Evolutionary conservation across 2,797 vertebrate species (phyloP), one percentile per base, ranked within the genome.

Genomic region (Nyctibius grandis): DNA sequence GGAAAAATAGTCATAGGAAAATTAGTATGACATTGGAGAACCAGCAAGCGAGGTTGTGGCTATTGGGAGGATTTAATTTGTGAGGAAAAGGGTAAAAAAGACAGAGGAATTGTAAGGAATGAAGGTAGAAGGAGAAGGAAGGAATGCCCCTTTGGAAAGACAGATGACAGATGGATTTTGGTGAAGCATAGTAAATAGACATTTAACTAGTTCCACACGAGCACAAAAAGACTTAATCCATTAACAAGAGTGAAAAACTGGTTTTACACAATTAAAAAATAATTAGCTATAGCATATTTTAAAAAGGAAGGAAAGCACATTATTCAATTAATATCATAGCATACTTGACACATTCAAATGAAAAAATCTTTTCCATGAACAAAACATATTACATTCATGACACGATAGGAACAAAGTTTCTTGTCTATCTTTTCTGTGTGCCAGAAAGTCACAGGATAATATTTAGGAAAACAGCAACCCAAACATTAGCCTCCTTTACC

Each of bases 71-170:
- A 97, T 98, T 97, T 98, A 95, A 92, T 88, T 97, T 86, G 73
- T 97, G 96, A 97, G 95, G 94, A 97, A 98, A 97, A 97, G 93
- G 96, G 85, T 96, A 98, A 96, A 97, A 98, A 97, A 96, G 97
- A 97, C 97, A 97, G 97, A 95, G 97, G 98, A 97, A 96, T 98
- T 97, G 82, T 79, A 97, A 98, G 98, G 98, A 98, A 98, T 98
- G 97, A 96, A 98, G 98, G 98, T 98, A 96, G 96, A 98, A 99
- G 98, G 99, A 99, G 98, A 97, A 98, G 98, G 98, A 98, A 98
- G 98, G 98, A 97, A 97, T 98, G 98, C 97, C 95, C 98, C 98
- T 98, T 98, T 97, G 97, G 96, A 98, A 97, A 96, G 85, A 84
- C 70, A 95, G 87, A 73, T 0, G 85, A 84, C 70, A 95, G 87